These are phyloP conservation scores for Trachemys scripta DNA, from an alignment of 2,113 vertebrate genomes.

Conservation along the genomic window DNA sequence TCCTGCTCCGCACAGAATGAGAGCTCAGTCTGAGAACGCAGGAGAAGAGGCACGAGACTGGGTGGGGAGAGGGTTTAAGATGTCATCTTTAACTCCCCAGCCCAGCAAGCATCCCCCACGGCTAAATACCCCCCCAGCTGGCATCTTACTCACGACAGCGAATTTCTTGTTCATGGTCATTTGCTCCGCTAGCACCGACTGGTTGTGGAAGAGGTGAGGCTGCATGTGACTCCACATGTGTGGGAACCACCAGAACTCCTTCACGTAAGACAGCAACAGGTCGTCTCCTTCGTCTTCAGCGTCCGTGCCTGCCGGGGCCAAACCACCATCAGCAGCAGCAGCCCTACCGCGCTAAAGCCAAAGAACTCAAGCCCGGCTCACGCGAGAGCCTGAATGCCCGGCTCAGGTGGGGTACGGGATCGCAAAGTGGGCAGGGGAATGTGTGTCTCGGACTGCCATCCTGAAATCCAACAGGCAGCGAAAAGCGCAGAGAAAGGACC, in stretches of 20 bases:
- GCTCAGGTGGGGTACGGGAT: neutral
- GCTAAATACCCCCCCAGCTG: neutral
- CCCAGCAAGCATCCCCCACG: neutral
- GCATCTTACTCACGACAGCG: slow-evolving; percentile 90
- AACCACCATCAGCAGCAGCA: neutral
- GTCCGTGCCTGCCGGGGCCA: slow-evolving; percentile 86
- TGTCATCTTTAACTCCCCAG: neutral
- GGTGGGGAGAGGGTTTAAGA: neutral
- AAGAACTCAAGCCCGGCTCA: neutral
- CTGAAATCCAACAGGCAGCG: neutral
- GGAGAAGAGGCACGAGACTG: neutral
- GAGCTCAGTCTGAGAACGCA: neutral
- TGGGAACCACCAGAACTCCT: slow-evolving; percentile 99
- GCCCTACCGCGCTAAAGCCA: fast-evolving
- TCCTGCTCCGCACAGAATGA: neutral
- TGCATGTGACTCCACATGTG: slow-evolving; percentile 99
- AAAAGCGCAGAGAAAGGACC: neutral
- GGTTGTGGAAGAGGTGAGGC: slow-evolving; percentile 98
- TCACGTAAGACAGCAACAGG: slow-evolving; percentile 92
- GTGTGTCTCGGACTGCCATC: no score
- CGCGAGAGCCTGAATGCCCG: fast-evolving
- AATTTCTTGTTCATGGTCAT: slow-evolving; percentile 99
- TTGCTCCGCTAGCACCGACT: slow-evolving; percentile 95
- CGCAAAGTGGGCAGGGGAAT: no score
- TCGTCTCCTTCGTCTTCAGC: slow-evolving; percentile 96